phyloP scores from a whole-genome alignment of 2,113 vertebrate species.

The Grantiella picta region DNA sequence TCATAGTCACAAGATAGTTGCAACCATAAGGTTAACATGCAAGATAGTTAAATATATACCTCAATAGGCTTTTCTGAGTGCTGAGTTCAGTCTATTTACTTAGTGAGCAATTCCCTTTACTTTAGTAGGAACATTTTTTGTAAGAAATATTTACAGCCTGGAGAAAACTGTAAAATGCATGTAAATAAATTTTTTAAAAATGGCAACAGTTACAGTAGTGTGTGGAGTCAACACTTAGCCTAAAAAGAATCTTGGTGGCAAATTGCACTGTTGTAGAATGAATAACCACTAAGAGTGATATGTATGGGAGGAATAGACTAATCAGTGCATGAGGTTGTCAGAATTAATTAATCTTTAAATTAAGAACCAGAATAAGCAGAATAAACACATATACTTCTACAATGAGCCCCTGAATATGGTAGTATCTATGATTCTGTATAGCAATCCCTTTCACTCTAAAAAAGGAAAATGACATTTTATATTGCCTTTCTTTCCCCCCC shows the following conservation, averaged over 20 bases:
- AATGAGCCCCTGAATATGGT: background rate
- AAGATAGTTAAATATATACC: background rate
- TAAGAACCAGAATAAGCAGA: background rate
- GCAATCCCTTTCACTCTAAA: background rate
- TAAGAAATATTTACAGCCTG: background rate
- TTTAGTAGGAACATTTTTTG: background rate
- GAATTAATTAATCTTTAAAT: background rate
- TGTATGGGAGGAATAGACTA: background rate
- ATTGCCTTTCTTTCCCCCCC: background rate
- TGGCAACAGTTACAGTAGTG: background rate
- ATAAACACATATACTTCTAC: background rate
- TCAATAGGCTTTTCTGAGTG: background rate
- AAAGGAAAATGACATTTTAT: background rate
- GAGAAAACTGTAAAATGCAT: background rate
- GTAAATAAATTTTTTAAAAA: fast-evolving
- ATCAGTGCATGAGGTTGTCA: background rate
- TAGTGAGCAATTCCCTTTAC: background rate
- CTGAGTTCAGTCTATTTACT: background rate
- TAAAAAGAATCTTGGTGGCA: background rate
- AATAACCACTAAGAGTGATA: background rate
- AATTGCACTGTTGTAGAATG: background rate
- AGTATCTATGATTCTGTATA: background rate
- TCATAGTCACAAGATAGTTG: background rate
- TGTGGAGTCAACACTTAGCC: background rate
- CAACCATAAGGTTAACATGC: background rate